phyloP scores from a whole-genome alignment of 2,888 invertebrate genomes.

The Malachius bipustulatus region DNA sequence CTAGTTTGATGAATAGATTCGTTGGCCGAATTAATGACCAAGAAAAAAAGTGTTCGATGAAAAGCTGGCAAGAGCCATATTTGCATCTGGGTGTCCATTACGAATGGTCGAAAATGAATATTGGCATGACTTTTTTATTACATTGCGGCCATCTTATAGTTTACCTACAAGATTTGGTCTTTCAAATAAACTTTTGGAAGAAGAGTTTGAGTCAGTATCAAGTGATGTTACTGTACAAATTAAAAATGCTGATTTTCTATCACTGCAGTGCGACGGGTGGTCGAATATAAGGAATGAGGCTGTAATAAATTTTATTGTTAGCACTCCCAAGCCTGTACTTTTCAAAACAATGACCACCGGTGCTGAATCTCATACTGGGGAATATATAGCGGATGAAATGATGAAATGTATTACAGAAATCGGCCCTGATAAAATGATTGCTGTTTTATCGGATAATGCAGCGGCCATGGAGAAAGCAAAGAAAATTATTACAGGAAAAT shows the following conservation, averaged over 20 bases:
- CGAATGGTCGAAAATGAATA: background rate
- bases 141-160: background rate
- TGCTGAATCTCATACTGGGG: constrained; percentile 20
- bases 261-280: constrained; percentile 13
- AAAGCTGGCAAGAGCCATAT: background rate
- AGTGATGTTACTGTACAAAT: background rate
- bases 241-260: background rate
- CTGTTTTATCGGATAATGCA: no score
- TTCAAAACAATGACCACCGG: constrained; percentile 19
- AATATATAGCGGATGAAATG: constrained; percentile 19
- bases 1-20: no score
- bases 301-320: constrained; percentile 23
- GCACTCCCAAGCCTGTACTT: constrained; percentile 22
- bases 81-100: background rate
- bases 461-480: constrained; percentile 21
- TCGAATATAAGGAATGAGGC: constrained; percentile 19
- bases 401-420: constrained; percentile 8
- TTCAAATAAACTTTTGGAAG: background rate
- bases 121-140: background rate
- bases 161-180: background rate
- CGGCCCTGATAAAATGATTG: no score
- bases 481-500: constrained; percentile 19
- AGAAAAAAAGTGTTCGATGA: background rate
- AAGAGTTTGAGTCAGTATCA: background rate
- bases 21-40: no score